A percentile compares a stretch with the other conserved stretches of the same genome.
These are phyloP conservation scores for Drosophila rufa DNA, from an alignment of 1,140 invertebrate species.

Conservation along the genomic window DNA sequence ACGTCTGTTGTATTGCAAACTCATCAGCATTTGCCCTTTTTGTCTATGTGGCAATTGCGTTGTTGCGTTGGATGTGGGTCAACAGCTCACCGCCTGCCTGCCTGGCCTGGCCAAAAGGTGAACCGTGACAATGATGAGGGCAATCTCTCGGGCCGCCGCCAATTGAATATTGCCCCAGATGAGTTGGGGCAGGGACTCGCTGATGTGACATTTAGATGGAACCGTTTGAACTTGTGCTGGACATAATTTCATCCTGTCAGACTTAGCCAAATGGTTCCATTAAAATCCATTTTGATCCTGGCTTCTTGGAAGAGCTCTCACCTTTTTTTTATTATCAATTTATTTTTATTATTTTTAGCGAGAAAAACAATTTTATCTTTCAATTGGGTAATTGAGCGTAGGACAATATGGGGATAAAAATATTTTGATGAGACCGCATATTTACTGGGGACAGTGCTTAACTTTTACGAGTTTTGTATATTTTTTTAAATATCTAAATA, in stretches of 20 bases:
- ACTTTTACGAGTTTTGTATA: conserved; percentile 9
- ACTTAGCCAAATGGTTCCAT: conserved; percentile 4
- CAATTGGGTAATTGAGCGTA: conserved; percentile 20
- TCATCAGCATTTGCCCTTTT: conserved; percentile 32
- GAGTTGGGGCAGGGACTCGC: conserved; percentile 12
- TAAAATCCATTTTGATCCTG: background rate
- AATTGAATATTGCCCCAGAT: conserved; percentile 35
- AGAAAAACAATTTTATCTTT: conserved; percentile 8
- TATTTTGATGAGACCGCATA: conserved; percentile 12
- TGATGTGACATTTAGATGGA: conserved; percentile 45
- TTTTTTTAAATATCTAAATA: background rate
- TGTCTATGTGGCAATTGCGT: conserved; percentile 27
- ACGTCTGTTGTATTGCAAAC: conserved; percentile 30
- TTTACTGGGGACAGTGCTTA: conserved; percentile 3
- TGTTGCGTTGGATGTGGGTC: conserved; percentile 36
- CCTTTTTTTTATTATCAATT: conserved; percentile 13
- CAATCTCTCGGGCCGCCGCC: conserved; percentile 12
- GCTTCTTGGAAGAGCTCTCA: background rate
- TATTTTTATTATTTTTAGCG: conserved; percentile 1
- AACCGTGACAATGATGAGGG: conserved; percentile 47
- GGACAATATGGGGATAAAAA: conserved; percentile 18
- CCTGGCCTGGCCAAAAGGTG: conserved; percentile 16
- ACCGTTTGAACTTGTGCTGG: conserved; percentile 1
- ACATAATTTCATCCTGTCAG: conserved; percentile 18
- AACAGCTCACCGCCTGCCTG: conserved; percentile 15